Evolutionary conservation across 1,140 invertebrate genomes (phyloP), one percentile per base, ranked within the genome.

Genomic region (Drosophila orosa): DNA sequence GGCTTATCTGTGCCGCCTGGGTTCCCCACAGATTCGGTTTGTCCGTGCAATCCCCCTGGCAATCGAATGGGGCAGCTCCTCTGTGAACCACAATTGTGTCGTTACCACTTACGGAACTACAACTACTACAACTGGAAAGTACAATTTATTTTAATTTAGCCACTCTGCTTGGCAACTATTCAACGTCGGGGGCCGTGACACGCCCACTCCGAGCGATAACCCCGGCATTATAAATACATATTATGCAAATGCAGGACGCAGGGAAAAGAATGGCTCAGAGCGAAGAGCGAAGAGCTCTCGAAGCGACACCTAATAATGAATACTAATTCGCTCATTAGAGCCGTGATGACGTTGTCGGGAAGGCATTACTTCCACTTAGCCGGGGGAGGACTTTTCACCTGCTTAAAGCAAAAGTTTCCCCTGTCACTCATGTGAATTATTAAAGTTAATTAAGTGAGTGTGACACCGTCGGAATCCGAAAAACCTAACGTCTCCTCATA

Each of bases 311-410:
- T 80, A 69, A 80, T 89, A 89, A 89, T 89, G 84, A 89, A 89
- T 89, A 89, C 84, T 89, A 89, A 89, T 89, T 80, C 78, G 73
- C 68, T 90, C 84, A 89, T 89, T 89, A 89, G 87, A 62, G 37
- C 78, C 59, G 52, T 72, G 48, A 47, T 74, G 78, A 76, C 83
- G 75, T 66, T 67, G 62, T 62, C 58, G 47, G 72, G 54, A 86
- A 78, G 80, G 74, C 82, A 86, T 89, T 76, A 68, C 66, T 80
- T 76, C 65, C 57, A 69, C 74, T 85, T 74, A 73, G 44, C 13
- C 22, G 2, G 25, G 35, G 42, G 10, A 39, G 58, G 40, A 29
- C 13, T 42, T 59, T 77, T 54, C 52, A 69, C 56, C 74, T 71
- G 74, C 75, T 84, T 76, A 48, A 67, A 80, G 78, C 60, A 47